Percentiles rank a stretch among this genome's conserved stretches.
Evolutionary conservation across 2,797 vertebrate genomes (phyloP).

Genomic region (Spatula versicolor): DNA sequence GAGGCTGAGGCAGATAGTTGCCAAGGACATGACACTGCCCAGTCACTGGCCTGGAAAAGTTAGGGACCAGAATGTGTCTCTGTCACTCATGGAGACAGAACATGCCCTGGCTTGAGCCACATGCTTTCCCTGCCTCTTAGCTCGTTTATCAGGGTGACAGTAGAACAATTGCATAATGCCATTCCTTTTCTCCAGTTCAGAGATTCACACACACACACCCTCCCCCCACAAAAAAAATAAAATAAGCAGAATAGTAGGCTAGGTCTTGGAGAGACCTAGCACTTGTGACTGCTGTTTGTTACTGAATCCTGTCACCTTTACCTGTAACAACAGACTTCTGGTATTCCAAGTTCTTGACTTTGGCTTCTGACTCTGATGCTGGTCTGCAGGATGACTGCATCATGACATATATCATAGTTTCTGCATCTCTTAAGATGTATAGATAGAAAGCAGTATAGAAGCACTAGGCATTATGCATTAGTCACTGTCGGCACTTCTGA

Average conservation of each 20-base stretch:
- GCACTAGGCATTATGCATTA: not conserved
- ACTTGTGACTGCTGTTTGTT: not conserved
- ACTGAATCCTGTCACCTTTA: not conserved
- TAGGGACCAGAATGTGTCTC: not conserved
- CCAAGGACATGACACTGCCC: not conserved
- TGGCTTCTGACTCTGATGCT: not conserved
- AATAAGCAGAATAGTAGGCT: not conserved
- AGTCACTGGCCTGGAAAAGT: not conserved
- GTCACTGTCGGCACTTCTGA: not conserved
- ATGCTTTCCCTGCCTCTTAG: not conserved
- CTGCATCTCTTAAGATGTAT: not conserved
- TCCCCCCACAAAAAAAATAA: not conserved
- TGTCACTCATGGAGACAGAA: accelerated
- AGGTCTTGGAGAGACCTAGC: not conserved
- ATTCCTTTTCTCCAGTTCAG: not conserved
- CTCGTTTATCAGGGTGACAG: not conserved
- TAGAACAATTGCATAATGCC: not conserved
- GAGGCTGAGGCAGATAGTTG: not conserved
- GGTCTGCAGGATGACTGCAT: not conserved
- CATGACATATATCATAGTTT: accelerated
- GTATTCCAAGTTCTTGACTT: not conserved
- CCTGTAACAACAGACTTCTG: not conserved
- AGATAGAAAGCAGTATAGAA: not conserved
- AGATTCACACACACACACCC: not conserved
- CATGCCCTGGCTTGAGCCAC: not conserved